phyloP scores from a whole-genome alignment of 2,113 vertebrate species.

The Pogona vitticeps region DNA sequence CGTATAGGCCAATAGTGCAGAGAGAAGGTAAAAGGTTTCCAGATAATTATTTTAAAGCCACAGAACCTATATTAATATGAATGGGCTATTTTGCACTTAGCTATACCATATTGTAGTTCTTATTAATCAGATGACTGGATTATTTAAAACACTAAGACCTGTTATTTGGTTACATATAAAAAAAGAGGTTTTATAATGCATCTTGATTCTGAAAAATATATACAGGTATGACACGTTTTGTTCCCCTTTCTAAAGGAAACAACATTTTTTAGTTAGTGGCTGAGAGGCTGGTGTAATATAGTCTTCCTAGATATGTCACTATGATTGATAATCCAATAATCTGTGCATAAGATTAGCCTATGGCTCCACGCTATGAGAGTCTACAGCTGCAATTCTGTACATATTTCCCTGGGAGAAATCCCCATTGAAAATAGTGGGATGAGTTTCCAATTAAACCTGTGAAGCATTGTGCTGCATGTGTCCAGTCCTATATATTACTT shows the following conservation, averaged over 20 bases:
- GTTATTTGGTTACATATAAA: neutral
- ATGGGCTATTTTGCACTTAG: slow-evolving; percentile 1
- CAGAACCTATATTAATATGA: neutral
- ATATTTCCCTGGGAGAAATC: no score
- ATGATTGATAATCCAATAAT: no score
- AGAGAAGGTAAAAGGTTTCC: slow-evolving; percentile 32
- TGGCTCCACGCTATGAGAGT: no score
- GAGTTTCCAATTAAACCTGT: no score
- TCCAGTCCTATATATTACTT: no score
- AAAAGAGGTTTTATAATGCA: neutral
- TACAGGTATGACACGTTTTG: neutral
- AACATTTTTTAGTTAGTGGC: neutral
- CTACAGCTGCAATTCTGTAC: no score
- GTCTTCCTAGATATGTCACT: neutral
- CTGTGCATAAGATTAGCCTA: no score
- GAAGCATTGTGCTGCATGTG: no score
- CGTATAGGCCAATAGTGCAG: slow-evolving; percentile 67
- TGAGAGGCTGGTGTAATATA: neutral
- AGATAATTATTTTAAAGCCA: slow-evolving; percentile 60
- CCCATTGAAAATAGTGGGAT: no score
- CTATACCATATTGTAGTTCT: slow-evolving; percentile 7
- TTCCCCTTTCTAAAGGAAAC: neutral
- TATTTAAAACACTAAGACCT: neutral
- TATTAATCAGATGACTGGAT: neutral
- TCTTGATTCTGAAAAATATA: neutral